Evolutionary conservation across 2,797 vertebrate genomes (phyloP), one percentile per base, ranked within the genome.

Genomic region (Sylvilagus floridanus): DNA sequence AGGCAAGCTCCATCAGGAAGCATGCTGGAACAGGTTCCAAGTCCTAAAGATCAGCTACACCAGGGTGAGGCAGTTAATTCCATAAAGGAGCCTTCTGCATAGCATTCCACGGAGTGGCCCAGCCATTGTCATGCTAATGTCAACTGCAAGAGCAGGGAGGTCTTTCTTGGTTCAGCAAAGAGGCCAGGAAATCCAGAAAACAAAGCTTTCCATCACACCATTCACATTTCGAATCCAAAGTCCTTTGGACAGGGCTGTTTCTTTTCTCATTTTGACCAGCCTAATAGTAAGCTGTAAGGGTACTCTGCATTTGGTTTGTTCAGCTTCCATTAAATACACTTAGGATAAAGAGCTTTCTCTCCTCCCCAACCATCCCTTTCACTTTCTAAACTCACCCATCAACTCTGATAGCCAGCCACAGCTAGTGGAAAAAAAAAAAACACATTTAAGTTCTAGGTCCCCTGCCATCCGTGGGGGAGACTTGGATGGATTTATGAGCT

Each of bases 1-100:
- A 71, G 28, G 3, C 17, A 95, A 42, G 21, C 69, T 95, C 93
- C 78, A 71, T 86, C 85, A 63, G 78, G 30, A 95, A 88, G 63
- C 77, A 5, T 57, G 28, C 60, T 86, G 68, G 30, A 84, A 79
- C 35, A 52, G 17, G n/a, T 63, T 32, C 9, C 24, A 65, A 37
- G 82, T 47, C 77, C 65, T 69, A 88, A 91, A 94, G 78, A 77
- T 54, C 84, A 26, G 68, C 7, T 77, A 66, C 24, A 87, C 24
- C 26, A 78, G 11, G 3, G 13, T 30, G 26, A 22, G 50, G 60
- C 42, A 63, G 66, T 84, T 50, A 79, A 88, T 84, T 93, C 17
- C 68, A 91, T 5, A 68, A 83, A 81, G 75, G 42, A 77, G 50
- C 2, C 17, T 60, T 77, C 65, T 28, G 62, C 66, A 47, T 24